phyloP scores from a whole-genome alignment of 2,113 vertebrate genomes.

The Eonycteris spelaea region DNA sequence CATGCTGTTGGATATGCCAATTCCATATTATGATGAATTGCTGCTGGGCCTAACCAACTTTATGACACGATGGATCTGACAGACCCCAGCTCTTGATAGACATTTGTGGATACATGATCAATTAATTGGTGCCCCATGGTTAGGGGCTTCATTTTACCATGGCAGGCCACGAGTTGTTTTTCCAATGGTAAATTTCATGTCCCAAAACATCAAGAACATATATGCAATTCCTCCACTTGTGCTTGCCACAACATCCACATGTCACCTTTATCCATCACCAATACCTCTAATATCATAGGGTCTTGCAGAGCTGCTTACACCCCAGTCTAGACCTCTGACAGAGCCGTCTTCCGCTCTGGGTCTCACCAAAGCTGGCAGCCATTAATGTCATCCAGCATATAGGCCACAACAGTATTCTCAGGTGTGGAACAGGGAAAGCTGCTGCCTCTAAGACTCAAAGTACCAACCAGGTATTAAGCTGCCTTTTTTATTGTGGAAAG shows the following conservation, averaged over 20 bases:
- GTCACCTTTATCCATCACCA: background rate
- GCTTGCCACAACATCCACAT: background rate
- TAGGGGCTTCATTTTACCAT: background rate
- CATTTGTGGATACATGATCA: background rate
- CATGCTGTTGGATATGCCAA: too few species aligned
- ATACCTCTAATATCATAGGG: background rate
- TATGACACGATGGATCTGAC: background rate
- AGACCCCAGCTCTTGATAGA: background rate
- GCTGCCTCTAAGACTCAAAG: background rate
- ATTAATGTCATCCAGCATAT: background rate
- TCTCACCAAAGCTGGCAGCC: background rate
- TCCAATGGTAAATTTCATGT: background rate
- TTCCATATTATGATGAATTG: background rate
- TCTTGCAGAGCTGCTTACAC: background rate
- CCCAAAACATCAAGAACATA: background rate
- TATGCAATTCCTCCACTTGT: background rate
- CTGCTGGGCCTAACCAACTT: background rate
- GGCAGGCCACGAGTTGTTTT: background rate
- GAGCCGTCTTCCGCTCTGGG: background rate
- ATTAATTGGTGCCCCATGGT: background rate
- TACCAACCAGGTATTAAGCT: background rate
- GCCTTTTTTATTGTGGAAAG: background rate
- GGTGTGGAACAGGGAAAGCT: background rate
- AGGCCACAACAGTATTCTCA: background rate
- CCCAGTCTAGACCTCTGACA: background rate